Evolutionary conservation across 2,888 invertebrate species (phyloP).

Genomic region (Sclerodermus sp.): DNA sequence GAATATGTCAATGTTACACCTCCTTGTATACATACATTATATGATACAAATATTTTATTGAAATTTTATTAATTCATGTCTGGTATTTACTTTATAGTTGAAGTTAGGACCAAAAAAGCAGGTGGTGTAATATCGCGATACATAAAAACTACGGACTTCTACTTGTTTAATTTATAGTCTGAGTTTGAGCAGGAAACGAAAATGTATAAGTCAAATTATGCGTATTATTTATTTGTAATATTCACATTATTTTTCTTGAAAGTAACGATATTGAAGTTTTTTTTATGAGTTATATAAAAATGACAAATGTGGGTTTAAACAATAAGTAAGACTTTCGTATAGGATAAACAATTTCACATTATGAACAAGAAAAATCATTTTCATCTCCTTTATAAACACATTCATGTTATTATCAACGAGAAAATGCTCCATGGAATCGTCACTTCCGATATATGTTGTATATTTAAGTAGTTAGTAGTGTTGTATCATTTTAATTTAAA

Average conservation of each 20-base stretch:
- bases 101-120: slow-evolving; percentile 27
- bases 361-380: slow-evolving; percentile 13
- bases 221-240: too few species aligned
- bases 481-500: too few species aligned
- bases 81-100: slow-evolving; percentile 3
- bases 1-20: too few species aligned
- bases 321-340: neutral
- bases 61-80: too few species aligned
- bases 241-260: too few species aligned
- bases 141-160: slow-evolving; percentile 17
- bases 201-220: too few species aligned
- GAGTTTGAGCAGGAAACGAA: slow-evolving; percentile 11
- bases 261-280: too few species aligned
- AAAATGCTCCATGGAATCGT: slow-evolving; percentile 10
- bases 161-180: slow-evolving; percentile 11
- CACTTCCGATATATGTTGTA: slow-evolving; percentile 10
- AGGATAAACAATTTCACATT: slow-evolving; percentile 17
- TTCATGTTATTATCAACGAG: slow-evolving; percentile 12
- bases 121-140: slow-evolving; percentile 7
- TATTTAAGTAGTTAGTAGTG: slow-evolving; percentile 11
- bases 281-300: too few species aligned
- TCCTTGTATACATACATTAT: too few species aligned
- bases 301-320: too few species aligned
- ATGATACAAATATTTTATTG: too few species aligned
- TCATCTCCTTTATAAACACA: slow-evolving; percentile 11